phyloP scores from a whole-genome alignment of 2,113 vertebrate genomes.

The Pycnonotus jocosus region DNA sequence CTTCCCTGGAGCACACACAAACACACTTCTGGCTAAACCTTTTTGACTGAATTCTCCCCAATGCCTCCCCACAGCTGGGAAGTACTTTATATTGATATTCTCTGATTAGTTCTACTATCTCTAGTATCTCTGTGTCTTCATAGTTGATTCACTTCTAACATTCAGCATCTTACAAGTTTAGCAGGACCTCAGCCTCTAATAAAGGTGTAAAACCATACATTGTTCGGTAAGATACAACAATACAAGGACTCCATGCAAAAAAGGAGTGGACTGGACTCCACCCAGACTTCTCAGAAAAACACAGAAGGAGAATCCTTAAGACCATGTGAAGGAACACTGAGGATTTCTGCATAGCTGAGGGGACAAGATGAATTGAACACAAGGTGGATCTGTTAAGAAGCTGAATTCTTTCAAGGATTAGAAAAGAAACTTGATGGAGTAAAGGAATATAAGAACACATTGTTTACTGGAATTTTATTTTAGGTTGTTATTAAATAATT shows the following conservation, averaged over 20 bases:
- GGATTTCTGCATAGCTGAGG: background rate
- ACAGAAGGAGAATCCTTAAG: background rate
- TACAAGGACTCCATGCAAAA: background rate
- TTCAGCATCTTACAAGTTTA: background rate
- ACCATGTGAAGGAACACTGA: background rate
- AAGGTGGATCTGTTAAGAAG: constrained; percentile 19
- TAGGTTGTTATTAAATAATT: background rate
- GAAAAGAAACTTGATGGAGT: background rate
- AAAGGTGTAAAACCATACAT: background rate
- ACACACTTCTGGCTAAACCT: background rate
- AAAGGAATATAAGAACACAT: constrained; percentile 28
- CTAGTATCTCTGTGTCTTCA: background rate
- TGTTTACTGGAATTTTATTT: background rate
- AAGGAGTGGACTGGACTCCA: too few species aligned
- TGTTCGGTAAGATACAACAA: background rate
- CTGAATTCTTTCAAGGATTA: constrained; percentile 47
- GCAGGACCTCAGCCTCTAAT: background rate
- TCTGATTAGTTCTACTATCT: background rate
- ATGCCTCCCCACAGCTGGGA: background rate
- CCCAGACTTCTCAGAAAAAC: background rate
- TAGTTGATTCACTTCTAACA: background rate
- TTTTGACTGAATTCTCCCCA: background rate
- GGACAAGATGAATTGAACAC: constrained; percentile 29
- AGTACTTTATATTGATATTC: background rate
- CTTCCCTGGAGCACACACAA: background rate